Base-by-base conservation (phyloP, 2,888 invertebrate genomes). In the Teleiodes luculella region DNA sequence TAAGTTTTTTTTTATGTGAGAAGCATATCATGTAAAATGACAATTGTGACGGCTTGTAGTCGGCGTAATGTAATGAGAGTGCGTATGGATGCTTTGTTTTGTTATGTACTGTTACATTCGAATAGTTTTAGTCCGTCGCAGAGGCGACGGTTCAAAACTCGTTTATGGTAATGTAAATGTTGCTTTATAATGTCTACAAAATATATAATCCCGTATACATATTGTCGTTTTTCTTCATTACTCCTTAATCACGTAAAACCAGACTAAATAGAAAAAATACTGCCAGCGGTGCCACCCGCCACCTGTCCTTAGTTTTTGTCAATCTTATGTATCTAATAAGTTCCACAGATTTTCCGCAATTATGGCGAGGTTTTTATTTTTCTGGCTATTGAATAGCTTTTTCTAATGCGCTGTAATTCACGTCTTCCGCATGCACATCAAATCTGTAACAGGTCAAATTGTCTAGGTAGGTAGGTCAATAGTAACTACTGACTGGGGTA, bases 161-260 rank as follows among this genome's bases (percentile, higher is more conserved):
- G 78, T 86, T 85, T 86, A 85, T 83, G 80, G 77, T 86, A 86
- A 86, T 86, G 84, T 88, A 86, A 88, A 89, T 90, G 90, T 90
- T 89, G 90, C 90, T 90, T 90, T 88, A 89, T 88, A 81, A 87
- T 87, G 87, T 90, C 86, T 89, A 90, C 83, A 83, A 88, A 90
- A 87, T 89, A 87, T 88, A 88, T 89, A 88, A 88, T 89, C 89
- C 84, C 84, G 76, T 85, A 83, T 80, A 85, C 66, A 72, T 72
- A 63, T 63, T 74, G 75, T 74, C 16, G 76, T 87, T 86, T 86
- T 61, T 71, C 24, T 6, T 24, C 24, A 24, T 6, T 24, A 3
- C 24, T 24, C 24, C 6, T 24, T 24, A 4, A 6, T 24, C 24
- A 4, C n/a, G n/a, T n/a, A n/a, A n/a, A n/a, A n/a, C n/a, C n/a